These are phyloP conservation scores for Amblyjoppa fuscipennis DNA, from an alignment of 2,888 invertebrate genomes.

Conservation along the genomic window DNA sequence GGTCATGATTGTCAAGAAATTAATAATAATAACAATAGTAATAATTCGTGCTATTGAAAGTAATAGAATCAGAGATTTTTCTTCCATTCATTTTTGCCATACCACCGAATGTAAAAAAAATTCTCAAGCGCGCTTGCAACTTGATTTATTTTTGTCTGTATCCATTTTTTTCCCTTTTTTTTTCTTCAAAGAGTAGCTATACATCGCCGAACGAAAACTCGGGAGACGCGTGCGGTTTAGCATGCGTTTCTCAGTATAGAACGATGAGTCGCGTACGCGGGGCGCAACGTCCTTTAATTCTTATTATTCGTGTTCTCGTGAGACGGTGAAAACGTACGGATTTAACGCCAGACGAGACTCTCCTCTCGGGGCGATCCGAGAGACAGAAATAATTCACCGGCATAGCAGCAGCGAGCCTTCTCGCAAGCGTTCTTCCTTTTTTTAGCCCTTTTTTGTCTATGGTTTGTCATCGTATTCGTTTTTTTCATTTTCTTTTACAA, in stretches of 20 bases:
- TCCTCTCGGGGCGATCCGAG: conserved; percentile 52
- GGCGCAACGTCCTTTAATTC: conserved; percentile 66
- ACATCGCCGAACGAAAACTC: conserved; percentile 1
- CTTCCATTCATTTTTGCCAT: neutral
- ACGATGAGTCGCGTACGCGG: conserved; percentile 39
- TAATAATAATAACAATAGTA: neutral
- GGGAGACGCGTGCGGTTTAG: conserved; percentile 5
- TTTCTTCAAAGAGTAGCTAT: neutral
- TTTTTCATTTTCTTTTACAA: neutral
- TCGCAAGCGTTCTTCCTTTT: conserved; percentile 1
- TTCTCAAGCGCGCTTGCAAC: neutral
- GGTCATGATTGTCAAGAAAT: no score
- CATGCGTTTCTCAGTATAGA: conserved; percentile 36
- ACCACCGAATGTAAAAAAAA: neutral
- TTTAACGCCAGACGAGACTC: conserved; percentile 66
- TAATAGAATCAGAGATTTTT: neutral
- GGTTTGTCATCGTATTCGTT: neutral
- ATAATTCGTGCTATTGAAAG: neutral
- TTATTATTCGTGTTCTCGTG: conserved; percentile 53
- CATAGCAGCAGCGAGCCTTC: conserved; percentile 33
- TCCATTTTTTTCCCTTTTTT: neutral
- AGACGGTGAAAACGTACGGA: conserved; percentile 57
- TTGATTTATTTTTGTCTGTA: conserved; percentile 18
- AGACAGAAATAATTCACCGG: conserved; percentile 65
- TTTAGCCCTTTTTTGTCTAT: neutral